Base-by-base conservation (phyloP, 2,113 vertebrate species). In the Podarcis raffonei region DNA sequence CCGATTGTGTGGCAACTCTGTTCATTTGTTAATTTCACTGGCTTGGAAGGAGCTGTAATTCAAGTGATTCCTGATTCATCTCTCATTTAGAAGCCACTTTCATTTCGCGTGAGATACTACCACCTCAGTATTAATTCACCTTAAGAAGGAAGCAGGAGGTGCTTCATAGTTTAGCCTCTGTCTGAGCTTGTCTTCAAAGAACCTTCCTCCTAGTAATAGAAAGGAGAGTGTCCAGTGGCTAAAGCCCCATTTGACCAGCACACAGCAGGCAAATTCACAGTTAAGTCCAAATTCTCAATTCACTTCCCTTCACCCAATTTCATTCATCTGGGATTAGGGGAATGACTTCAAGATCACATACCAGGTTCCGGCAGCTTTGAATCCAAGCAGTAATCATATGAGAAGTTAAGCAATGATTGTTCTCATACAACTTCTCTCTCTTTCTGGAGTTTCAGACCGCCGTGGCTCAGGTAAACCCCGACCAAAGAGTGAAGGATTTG, bases 401-500 rank as follows among this genome's bases (percentile, higher is more conserved):
- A 68, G 30, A 83, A 83, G 66, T 22, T 66, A 9, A 81, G 48
- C 11, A 13, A 12, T 65, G 3, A 5, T 82, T 82, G 15, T 25
- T 32, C 22, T 25, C 81, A 65, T 69, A 71, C 92, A 83, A 90
- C 84, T 72, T 93, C 76, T n/a, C 3, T 94, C 74, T 90, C 85
- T 68, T 93, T 37, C 85, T 95, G 92, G 95, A 98, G 98, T 98
- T 16, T 97, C 97, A 89, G 98, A 99, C 94, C 96, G 98, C 48
- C 97, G 97, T 57, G 98, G 98, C 93, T 98, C 98, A 93, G 99
- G 98, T 81, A 99, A 98, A 93, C 94, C 98, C 83, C 98, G 99
- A 94, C 99, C 99, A 90, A 99, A 99, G 98, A 99, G 99, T 53
- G 99, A 99, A 95, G 99, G 99, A 37, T 99, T 99, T 53, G 99